phyloP scores from a whole-genome alignment of 2,113 vertebrate genomes.

The Aptenodytes forsteri region DNA sequence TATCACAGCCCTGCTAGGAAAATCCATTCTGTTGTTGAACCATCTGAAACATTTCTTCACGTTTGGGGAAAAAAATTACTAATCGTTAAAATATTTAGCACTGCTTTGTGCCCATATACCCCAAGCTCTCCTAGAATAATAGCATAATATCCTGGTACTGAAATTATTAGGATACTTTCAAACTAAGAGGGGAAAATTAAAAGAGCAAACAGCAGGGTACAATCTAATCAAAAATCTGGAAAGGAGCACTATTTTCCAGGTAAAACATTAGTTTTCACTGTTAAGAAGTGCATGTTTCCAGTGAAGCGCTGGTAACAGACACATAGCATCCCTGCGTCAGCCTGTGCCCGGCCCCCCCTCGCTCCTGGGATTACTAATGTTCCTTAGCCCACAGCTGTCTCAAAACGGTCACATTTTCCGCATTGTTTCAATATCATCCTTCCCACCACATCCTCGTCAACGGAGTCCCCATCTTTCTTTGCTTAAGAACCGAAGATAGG shows the following conservation, averaged over 20 bases:
- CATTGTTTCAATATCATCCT: slow-evolving; percentile 6
- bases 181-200: neutral
- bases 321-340: neutral
- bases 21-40: slow-evolving; percentile 26
- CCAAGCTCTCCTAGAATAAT: neutral
- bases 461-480: neutral
- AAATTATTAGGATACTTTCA: neutral
- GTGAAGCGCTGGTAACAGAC: neutral
- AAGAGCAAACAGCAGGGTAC: neutral
- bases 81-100: slow-evolving; percentile 10
- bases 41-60: slow-evolving; percentile 29
- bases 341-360: neutral
- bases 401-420: neutral
- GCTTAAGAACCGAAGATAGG: neutral
- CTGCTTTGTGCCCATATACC: neutral
- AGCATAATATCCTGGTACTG: neutral
- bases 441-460: neutral
- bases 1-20: neutral
- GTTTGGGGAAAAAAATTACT: slow-evolving; percentile 31
- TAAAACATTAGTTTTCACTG: neutral
- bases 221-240: neutral
- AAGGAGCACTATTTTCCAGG: neutral
- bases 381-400: slow-evolving; percentile 33
- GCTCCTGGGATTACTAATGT: neutral
- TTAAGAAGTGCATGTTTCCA: neutral